phyloP scores from a whole-genome alignment of 2,797 vertebrate genomes.

The Amblyraja radiata region DNA sequence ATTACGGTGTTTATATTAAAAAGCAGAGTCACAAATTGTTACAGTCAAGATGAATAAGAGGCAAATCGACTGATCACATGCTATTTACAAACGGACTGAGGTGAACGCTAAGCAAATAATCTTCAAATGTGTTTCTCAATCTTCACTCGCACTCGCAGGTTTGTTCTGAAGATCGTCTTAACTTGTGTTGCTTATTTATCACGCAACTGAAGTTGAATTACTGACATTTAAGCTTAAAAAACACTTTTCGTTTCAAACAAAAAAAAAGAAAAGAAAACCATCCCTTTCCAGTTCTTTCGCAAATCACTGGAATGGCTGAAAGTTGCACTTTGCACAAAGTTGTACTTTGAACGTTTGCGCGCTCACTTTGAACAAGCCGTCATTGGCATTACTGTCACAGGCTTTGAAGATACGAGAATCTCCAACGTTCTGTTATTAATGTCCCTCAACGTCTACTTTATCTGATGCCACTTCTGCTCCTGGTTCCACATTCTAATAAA shows the following conservation, averaged over 20 bases:
- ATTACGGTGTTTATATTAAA: neutral
- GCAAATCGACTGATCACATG: neutral
- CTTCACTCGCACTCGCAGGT: neutral
- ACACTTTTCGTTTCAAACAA: neutral
- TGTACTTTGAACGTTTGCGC: neutral
- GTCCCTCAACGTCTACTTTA: neutral
- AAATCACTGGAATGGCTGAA: neutral
- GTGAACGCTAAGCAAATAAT: slow-evolving; percentile 15
- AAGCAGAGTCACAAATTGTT: too few species aligned
- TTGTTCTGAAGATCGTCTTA: neutral
- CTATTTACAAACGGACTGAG: neutral
- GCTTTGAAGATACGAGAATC: neutral
- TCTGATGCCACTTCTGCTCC: neutral
- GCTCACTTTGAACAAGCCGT: neutral
- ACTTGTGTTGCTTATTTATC: neutral
- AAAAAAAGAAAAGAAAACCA: neutral
- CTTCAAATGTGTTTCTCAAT: neutral
- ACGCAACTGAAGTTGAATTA: neutral
- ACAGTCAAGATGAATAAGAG: neutral
- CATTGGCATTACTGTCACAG: slow-evolving; percentile 24
- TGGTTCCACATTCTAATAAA: slow-evolving; percentile 29
- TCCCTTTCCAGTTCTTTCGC: neutral
- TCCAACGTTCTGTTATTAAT: slow-evolving; percentile 7
- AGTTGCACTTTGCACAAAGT: neutral
- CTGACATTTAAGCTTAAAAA: slow-evolving; percentile 14